These are phyloP conservation scores for Pseudococcus longispinus DNA, from an alignment of 2,888 invertebrate species.

Conservation along the genomic window DNA sequence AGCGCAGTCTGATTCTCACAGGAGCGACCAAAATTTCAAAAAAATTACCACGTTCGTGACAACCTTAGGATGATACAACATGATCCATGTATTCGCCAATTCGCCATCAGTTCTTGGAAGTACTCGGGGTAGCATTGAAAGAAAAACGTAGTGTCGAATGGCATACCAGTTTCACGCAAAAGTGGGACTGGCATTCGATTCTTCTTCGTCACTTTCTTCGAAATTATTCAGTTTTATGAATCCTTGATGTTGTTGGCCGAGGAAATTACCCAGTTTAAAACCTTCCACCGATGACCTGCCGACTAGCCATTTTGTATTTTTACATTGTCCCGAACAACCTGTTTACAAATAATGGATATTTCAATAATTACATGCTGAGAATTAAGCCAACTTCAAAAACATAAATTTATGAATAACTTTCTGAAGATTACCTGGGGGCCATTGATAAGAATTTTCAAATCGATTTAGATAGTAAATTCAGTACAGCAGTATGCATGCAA, in stretches of 20 bases:
- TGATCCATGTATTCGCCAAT: neutral
- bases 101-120: neutral
- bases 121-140: neutral
- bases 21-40: neutral
- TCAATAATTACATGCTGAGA: too few species aligned
- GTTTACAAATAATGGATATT: neutral
- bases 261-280: constrained; percentile 50
- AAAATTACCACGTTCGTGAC: neutral
- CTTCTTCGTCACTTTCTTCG: constrained; percentile 54
- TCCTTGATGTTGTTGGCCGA: constrained; percentile 50
- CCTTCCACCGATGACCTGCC: constrained; percentile 49
- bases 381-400: too few species aligned
- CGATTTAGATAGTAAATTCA: neutral
- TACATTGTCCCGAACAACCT: constrained; percentile 51
- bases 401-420: too few species aligned
- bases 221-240: constrained; percentile 54
- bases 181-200: constrained; percentile 47
- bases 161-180: constrained; percentile 40
- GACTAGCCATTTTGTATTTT: constrained; percentile 50
- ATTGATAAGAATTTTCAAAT: neutral
- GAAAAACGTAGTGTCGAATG: neutral
- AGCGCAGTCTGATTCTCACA: neutral
- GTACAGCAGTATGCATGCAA: neutral
- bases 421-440: too few species aligned
- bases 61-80: neutral